Percentiles rank a stretch among this genome's conserved stretches.
Evolutionary conservation across 2,797 vertebrate species (phyloP).

Genomic region (Pachyuromys duprasi): DNA sequence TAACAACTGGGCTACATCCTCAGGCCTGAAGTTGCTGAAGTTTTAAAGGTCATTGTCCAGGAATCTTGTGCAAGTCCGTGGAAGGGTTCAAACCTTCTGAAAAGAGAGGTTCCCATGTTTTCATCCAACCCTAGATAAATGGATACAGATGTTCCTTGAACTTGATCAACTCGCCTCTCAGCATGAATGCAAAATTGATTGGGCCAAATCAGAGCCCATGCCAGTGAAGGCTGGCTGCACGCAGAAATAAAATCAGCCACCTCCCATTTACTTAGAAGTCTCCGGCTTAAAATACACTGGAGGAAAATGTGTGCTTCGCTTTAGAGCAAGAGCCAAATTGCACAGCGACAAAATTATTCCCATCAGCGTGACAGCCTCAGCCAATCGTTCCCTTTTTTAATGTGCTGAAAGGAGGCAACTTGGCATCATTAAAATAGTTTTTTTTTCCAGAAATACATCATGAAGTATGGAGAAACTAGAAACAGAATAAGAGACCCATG

Average conservation of each 20-base stretch:
- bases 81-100: background rate
- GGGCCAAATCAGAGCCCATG: conserved; percentile 74
- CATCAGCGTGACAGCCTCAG: conserved; percentile 63
- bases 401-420: conserved; percentile 71
- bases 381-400: conserved; percentile 73
- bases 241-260: conserved; percentile 77
- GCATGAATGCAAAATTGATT: conserved; percentile 80
- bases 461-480: conserved; percentile 60
- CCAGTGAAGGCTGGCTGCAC: conserved; percentile 73
- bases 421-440: conserved; percentile 74
- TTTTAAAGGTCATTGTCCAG: conserved; percentile 24
- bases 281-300: conserved; percentile 66
- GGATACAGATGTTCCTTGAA: conserved; percentile 77
- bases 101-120: conserved; percentile 3
- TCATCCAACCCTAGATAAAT: conserved; percentile 66
- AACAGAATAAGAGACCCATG: conserved; percentile 62
- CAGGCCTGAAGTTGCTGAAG: background rate
- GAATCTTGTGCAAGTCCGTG: background rate
- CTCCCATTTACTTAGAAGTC: conserved; percentile 80
- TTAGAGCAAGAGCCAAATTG: conserved; percentile 79
- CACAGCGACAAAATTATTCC: conserved; percentile 76
- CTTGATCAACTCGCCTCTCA: conserved; percentile 73
- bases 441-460: conserved; percentile 72
- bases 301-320: conserved; percentile 63
- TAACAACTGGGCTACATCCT: background rate